Conservation (phyloP, 2,888 invertebrate genomes). For the Apotomis betuletana region DNA sequence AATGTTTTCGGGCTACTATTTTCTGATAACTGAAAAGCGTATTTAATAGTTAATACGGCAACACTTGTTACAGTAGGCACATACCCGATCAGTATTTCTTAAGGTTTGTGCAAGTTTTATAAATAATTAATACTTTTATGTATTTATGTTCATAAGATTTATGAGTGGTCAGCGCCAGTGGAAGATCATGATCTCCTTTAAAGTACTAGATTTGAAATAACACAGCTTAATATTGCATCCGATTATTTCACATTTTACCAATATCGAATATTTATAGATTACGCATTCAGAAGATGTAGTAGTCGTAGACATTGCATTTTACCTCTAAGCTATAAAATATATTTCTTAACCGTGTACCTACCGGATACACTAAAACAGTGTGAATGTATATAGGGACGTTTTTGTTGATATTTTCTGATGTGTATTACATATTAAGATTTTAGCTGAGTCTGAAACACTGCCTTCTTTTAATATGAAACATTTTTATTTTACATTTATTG, state of each 20-base stretch:
- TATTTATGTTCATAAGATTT: not conserved
- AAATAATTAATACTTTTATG: not conserved
- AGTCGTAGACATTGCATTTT: slow-evolving; percentile 5
- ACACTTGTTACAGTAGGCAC: not conserved
- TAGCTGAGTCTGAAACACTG: slow-evolving; percentile 8
- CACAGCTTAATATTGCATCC: not conserved
- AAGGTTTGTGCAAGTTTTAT: slow-evolving; percentile 1
- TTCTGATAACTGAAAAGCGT: not conserved
- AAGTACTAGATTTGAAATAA: not conserved
- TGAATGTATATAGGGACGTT: not conserved
- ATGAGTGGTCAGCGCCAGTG: not conserved
- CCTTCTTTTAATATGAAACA: slow-evolving; percentile 1
- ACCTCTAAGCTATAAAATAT: slow-evolving; percentile 2
- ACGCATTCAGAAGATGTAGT: slow-evolving; percentile 6
- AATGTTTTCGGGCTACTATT: not conserved
- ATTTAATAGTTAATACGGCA: not conserved
- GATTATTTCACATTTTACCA: not conserved
- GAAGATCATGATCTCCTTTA: not conserved
- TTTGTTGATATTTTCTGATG: not conserved
- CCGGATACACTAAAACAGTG: not conserved
- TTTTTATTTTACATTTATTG: not conserved
- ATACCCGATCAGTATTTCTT: slow-evolving; percentile 12
- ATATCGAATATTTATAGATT: not conserved
- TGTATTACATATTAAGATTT: not conserved
- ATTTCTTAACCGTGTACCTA: not conserved